Conservation (phyloP, 2,113 vertebrate genomes). For the Oenanthe oenanthe region DNA sequence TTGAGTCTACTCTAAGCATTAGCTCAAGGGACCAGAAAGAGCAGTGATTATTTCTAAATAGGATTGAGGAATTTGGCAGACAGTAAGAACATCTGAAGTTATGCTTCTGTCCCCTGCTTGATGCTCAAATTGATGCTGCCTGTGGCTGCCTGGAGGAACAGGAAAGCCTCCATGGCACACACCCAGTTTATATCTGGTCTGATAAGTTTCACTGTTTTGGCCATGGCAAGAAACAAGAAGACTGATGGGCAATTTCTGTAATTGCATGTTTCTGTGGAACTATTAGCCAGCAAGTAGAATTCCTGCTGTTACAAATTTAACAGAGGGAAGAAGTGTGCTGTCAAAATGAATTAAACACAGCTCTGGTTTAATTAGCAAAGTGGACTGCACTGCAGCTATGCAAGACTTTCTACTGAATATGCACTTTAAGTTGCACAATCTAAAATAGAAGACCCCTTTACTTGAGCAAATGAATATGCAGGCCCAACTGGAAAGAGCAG, state of each 20-base stretch:
- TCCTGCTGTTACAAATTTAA: slow-evolving; percentile 18
- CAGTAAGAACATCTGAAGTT: slow-evolving; percentile 13
- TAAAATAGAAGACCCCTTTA: background rate
- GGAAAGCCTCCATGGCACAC: background rate
- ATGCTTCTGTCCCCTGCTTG: background rate
- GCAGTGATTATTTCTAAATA: background rate
- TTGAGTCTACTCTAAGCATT: background rate
- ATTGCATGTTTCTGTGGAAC: slow-evolving; percentile 12
- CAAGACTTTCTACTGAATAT: background rate
- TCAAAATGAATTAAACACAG: slow-evolving; percentile 38
- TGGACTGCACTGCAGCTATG: background rate
- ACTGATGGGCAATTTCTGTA: slow-evolving; percentile 44
- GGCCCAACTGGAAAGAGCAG: background rate
- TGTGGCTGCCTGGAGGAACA: background rate
- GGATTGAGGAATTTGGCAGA: background rate
- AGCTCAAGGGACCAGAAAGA: background rate
- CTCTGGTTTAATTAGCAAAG: slow-evolving; percentile 50
- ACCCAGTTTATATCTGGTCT: background rate
- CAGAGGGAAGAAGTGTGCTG: background rate
- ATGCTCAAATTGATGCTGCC: background rate
- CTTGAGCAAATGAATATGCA: background rate
- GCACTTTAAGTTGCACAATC: background rate
- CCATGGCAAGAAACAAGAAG: background rate
- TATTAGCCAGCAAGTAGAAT: background rate
- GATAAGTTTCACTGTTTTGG: background rate